phyloP scores from a whole-genome alignment of 2,113 vertebrate species.

The Glareola pratincola region DNA sequence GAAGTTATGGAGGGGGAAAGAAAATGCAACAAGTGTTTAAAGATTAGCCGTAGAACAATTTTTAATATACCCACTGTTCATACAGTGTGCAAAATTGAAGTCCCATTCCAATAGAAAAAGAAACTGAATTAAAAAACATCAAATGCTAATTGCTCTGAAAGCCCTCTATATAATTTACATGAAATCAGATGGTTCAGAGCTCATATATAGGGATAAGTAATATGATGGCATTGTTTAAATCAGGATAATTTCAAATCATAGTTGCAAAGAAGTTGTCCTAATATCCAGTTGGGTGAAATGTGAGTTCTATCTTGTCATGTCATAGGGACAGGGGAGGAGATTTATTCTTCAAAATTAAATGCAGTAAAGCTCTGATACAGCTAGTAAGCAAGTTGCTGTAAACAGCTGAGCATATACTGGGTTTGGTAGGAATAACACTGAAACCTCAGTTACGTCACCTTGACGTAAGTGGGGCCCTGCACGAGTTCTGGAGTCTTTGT shows the following conservation, averaged over 20 bases:
- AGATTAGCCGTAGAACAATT: not conserved
- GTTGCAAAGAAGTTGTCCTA: not conserved
- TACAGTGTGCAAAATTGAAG: not conserved
- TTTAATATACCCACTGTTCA: not conserved
- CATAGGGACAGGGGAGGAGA: not conserved
- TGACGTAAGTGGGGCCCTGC: not conserved
- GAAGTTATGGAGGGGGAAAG: not conserved
- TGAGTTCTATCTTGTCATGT: not conserved
- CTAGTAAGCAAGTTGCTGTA: not conserved
- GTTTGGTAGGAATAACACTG: not conserved
- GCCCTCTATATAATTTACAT: not conserved
- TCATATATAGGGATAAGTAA: not conserved
- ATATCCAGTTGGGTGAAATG: not conserved
- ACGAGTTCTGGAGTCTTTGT: not conserved
- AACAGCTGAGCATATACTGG: not conserved
- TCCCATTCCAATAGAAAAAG: not conserved
- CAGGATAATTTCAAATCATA: not conserved
- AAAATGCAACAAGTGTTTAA: not conserved
- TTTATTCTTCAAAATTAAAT: not conserved
- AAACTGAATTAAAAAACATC: not conserved
- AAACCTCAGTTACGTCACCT: not conserved
- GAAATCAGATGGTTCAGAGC: not conserved
- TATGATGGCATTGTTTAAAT: not conserved
- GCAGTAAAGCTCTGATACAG: not conserved
- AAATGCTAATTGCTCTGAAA: not conserved